Evolutionary conservation across 2,113 vertebrate genomes (phyloP), one percentile per base, ranked within the genome.

Genomic region (Periophthalmus modestus): DNA sequence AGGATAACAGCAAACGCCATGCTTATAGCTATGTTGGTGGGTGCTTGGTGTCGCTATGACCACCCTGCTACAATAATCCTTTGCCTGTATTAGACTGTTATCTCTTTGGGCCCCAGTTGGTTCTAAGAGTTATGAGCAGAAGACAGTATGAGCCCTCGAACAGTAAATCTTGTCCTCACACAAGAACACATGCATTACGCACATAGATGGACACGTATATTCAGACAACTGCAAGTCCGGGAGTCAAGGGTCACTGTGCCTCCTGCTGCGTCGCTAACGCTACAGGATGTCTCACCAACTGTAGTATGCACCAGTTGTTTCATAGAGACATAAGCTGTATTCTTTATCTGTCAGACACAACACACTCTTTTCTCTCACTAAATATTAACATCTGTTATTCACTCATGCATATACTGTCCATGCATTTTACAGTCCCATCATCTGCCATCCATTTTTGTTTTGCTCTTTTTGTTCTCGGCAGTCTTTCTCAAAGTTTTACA

Each of bases 221-320:
- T 66, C 63, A 66, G 69, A 79, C 24, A 72, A 65, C 7, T 69
- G 69, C 15, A 73, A 4, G 50, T 66, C 81, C 61, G 0, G 9
- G 48, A 71, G 79, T 82, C 81, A 78, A 62, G 69, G 71, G 73
- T 72, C 69, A 79, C 14, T 28, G 14, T 16, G 79, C 65, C 66
- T 81, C 80, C 81, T 73, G 58, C 75, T 82, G 84, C 75, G 73
- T 18, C 73, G 62, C 78, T 67, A 81, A 85, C 77, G 73, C 50
- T 52, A 77, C 82, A 89, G 85, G 85, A 89, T 79, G 69, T 88
- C 74, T 73, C 76, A 71, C 75, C 85, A 87, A 87, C 75, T 77
- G 86, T 72, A 62, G 74, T 70, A 78, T 73, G 72, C 74, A 63
- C 66, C 75, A 83, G 69, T 78, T 81, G 84, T 78, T 78, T 69